Evolutionary conservation across 2,888 invertebrate genomes (phyloP).

Genomic region (Zhengitettix transpicula): DNA sequence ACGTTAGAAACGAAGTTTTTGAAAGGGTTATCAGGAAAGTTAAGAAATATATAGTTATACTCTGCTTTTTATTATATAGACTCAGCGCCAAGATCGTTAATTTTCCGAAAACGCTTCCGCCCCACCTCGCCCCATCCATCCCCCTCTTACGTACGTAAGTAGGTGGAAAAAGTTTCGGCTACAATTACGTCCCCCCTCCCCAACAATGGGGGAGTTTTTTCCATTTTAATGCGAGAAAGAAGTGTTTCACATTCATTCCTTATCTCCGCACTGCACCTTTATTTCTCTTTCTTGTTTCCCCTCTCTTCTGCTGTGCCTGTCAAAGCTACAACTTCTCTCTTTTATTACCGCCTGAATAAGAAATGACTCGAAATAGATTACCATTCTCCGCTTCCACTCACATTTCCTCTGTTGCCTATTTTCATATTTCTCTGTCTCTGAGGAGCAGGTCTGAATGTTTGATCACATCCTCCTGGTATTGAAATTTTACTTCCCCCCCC

Average conservation of each 20-base stretch:
- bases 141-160: no score
- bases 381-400: constrained; percentile 10
- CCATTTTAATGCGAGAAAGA: neutral
- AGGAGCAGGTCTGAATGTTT: constrained; percentile 14
- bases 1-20: neutral
- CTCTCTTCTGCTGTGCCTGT: neutral
- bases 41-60: neutral
- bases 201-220: neutral
- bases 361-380: constrained; percentile 18
- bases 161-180: neutral
- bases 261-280: neutral
- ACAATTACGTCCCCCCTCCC: neutral
- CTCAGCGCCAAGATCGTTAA: neutral
- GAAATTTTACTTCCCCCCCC: no score
- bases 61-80: neutral
- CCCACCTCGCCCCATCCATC: no score
- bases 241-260: neutral
- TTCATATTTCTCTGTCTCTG: constrained; percentile 11
- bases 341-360: constrained; percentile 18
- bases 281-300: no score
- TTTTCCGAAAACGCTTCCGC: neutral
- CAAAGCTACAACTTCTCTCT: constrained; percentile 8
- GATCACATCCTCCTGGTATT: constrained; percentile 14
- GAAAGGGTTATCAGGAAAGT: neutral
- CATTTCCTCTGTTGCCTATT: constrained; percentile 9